Percentiles rank a stretch among this genome's conserved stretches.
phyloP scores from a whole-genome alignment of 2,797 vertebrate genomes.

The Peromyscus aztecus region DNA sequence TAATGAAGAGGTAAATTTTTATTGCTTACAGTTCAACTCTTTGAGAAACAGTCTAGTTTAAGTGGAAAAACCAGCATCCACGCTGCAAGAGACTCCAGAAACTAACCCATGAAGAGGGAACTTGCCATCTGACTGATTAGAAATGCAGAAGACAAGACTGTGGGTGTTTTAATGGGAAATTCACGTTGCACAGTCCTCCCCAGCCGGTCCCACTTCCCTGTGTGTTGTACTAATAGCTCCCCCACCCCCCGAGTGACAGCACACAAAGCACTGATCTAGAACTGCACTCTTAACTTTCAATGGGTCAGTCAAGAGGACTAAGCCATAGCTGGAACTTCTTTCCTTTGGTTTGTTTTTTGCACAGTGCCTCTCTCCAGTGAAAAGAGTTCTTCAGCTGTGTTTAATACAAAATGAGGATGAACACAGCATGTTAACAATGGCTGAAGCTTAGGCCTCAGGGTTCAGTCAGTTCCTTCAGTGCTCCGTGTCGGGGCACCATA shows the following conservation, averaged over 20 bases:
- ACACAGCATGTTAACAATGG: slow-evolving; percentile 35
- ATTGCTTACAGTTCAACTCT: slow-evolving; percentile 57
- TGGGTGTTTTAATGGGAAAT: slow-evolving; percentile 56
- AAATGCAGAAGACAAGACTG: slow-evolving; percentile 74
- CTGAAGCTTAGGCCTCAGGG: slow-evolving; percentile 23
- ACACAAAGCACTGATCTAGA: slow-evolving; percentile 78
- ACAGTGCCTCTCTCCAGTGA: slow-evolving; percentile 53
- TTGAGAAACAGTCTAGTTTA: slow-evolving; percentile 31
- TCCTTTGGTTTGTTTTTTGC: slow-evolving; percentile 70
- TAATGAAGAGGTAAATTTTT: slow-evolving; percentile 57
- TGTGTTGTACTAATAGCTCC: slow-evolving; percentile 71
- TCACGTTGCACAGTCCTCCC: slow-evolving; percentile 40
- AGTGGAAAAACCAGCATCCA: slow-evolving; percentile 57
- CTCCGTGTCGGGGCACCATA: neutral
- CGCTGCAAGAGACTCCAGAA: slow-evolving; percentile 12
- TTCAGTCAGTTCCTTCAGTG: neutral
- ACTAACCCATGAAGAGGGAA: slow-evolving; percentile 46
- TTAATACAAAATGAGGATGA: slow-evolving; percentile 65
- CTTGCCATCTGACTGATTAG: slow-evolving; percentile 46
- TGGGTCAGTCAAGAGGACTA: slow-evolving; percentile 65
- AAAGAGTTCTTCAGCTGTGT: slow-evolving; percentile 68
- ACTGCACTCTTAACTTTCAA: slow-evolving; percentile 82
- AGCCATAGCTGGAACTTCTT: slow-evolving; percentile 65
- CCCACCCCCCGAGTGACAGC: slow-evolving; percentile 65
- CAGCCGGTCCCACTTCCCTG: slow-evolving; percentile 45